Evolutionary conservation across 1,140 invertebrate species (phyloP).

Genomic region (Chrysopa pallens): DNA sequence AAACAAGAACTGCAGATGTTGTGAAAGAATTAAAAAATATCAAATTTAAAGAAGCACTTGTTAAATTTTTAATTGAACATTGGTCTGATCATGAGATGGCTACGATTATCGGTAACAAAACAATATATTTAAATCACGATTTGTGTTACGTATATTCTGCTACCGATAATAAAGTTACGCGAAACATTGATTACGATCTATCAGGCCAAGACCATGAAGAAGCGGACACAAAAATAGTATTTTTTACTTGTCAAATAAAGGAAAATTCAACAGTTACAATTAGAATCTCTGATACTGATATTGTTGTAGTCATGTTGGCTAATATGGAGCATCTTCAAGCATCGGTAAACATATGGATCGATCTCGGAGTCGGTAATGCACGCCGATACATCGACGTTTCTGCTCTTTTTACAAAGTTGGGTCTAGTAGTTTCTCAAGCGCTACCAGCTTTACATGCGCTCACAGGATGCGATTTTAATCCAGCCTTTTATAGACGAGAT

Average conservation of each 20-base stretch:
- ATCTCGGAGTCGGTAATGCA: conserved; percentile 9
- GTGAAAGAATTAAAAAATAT: conserved; percentile 4
- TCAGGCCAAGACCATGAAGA: conserved; percentile 13
- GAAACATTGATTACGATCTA: conserved; percentile 3
- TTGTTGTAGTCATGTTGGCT: conserved; percentile 13
- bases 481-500: conserved; percentile 8
- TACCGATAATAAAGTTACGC: conserved; percentile 5
- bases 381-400: conserved; percentile 3
- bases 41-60: conserved; percentile 10
- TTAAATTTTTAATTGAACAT: conserved; percentile 9
- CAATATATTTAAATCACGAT: conserved; percentile 12
- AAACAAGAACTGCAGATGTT: not conserved
- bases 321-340: conserved; percentile 10
- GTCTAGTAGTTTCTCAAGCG: conserved; percentile 2
- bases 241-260: conserved; percentile 9
- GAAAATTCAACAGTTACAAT: conserved; percentile 8
- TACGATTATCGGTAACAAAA: conserved; percentile 11
- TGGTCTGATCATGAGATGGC: conserved; percentile 6
- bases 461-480: conserved; percentile 13
- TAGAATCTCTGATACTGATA: conserved; percentile 11
- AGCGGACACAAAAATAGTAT: conserved; percentile 12
- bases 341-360: conserved; percentile 9
- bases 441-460: conserved; percentile 10
- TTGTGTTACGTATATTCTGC: conserved; percentile 7
- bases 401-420: conserved; percentile 2